A percentile compares a stretch with the other conserved stretches of the same genome.
These are phyloP conservation scores for Martes martes DNA, from an alignment of 2,113 vertebrate species.

Conservation along the genomic window DNA sequence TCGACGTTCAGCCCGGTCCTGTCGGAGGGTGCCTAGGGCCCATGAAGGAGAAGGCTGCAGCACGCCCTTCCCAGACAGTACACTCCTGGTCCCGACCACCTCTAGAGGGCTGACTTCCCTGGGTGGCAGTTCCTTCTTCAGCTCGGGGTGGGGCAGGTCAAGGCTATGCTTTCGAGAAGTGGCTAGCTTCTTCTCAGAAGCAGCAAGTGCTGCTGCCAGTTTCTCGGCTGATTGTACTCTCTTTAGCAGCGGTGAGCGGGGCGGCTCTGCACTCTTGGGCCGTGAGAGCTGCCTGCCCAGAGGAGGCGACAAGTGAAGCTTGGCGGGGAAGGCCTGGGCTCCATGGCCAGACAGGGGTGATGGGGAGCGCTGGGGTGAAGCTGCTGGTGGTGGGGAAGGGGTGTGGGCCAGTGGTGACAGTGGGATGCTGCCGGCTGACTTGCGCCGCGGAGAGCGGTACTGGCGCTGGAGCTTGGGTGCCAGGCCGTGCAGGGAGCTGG, in stretches of 20 bases:
- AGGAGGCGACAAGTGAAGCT: slow-evolving; percentile 94
- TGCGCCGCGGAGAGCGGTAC: slow-evolving; percentile 95
- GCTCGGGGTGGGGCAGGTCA: slow-evolving; percentile 92
- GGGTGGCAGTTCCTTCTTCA: slow-evolving; percentile 95
- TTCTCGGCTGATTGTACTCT: slow-evolving; percentile 96
- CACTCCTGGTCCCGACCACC: slow-evolving; percentile 80
- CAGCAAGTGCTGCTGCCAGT: slow-evolving; percentile 86
- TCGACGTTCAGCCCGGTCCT: slow-evolving; percentile 93
- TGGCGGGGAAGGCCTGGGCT: slow-evolving; percentile 90
- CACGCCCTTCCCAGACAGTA: slow-evolving; percentile 86
- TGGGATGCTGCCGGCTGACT: slow-evolving; percentile 97
- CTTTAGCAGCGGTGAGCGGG: slow-evolving; percentile 96
- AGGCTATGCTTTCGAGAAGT: slow-evolving; percentile 92
- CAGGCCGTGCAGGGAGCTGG: slow-evolving; percentile 95
- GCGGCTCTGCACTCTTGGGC: slow-evolving; percentile 94
- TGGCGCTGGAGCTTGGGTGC: slow-evolving; percentile 97
- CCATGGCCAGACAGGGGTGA: slow-evolving; percentile 91
- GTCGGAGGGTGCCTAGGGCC: slow-evolving; percentile 92
- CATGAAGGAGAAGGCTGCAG: slow-evolving; percentile 88
- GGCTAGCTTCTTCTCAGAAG: slow-evolving; percentile 87
- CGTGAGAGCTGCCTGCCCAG: slow-evolving; percentile 92
- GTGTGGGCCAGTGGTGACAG: slow-evolving; percentile 96
- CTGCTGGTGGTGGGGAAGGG: slow-evolving; percentile 93
- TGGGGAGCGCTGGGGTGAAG: slow-evolving; percentile 94
- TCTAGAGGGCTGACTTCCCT: slow-evolving; percentile 92